phyloP scores from a whole-genome alignment of 2,888 invertebrate species.

The Calameuta pallipes region DNA sequence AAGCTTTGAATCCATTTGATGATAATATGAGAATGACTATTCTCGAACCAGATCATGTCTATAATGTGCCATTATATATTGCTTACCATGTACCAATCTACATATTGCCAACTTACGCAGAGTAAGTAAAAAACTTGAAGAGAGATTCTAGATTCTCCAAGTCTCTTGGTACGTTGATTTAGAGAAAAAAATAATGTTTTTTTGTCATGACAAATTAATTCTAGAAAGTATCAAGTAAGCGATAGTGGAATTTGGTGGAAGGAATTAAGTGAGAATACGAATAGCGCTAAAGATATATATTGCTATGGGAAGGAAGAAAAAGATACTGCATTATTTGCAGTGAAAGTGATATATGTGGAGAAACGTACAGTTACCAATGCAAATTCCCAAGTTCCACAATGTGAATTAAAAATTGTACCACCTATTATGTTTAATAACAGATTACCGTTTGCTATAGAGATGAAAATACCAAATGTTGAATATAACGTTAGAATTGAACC shows the following conservation, averaged over 20 bases:
- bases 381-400: conserved; percentile 73
- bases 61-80: conserved; percentile 81
- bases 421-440: conserved; percentile 82
- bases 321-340: conserved; percentile 74
- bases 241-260: conserved; percentile 84
- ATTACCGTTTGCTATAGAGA: conserved; percentile 78
- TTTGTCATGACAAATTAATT: conserved; percentile 2
- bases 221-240: conserved; percentile 77
- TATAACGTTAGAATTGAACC: conserved; percentile 75
- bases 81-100: conserved; percentile 85
- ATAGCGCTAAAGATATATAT: conserved; percentile 74
- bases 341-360: conserved; percentile 69
- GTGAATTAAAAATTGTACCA: conserved; percentile 77
- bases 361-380: conserved; percentile 47
- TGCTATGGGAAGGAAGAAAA: conserved; percentile 74
- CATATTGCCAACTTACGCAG: conserved; percentile 78
- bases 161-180: background rate
- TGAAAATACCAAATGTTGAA: conserved; percentile 68
- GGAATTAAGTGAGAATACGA: conserved; percentile 77
- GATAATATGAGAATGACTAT: conserved; percentile 79
- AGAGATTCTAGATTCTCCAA: background rate
- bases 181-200: background rate
- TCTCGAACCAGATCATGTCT: conserved; percentile 79
- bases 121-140: conserved; percentile 68
- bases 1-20: conserved; percentile 80